Base-by-base conservation (phyloP, 2,888 invertebrate species). In the Synergus umbraculus region DNA sequence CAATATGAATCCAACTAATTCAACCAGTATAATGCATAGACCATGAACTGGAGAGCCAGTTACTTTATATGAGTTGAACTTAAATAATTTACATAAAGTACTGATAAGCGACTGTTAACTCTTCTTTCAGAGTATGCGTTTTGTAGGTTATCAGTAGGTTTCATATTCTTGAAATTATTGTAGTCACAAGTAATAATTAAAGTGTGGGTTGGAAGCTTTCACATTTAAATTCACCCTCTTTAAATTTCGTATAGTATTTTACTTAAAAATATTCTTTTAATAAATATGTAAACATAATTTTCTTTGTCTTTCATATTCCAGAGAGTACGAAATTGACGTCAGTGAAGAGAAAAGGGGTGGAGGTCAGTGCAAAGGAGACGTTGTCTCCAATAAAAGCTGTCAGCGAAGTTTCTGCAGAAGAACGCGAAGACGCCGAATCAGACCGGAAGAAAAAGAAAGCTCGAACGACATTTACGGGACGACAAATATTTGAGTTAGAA, bases 401-500 rank as follows among this genome's bases (percentile, higher is more conserved):
- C 80, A 83, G 84, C 78, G 87, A 89, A 66, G 80, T 83, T 76
- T 78, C 85, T 76, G 63, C 85, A n/a, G 82, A 85, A 60, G 94
- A 94, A 83, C 93, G 93, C 9, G 95, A 94, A 84, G 93, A 94
- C 81, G 93, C 94, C 84, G 93, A 92, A 84, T 79, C 85, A 77
- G 93, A 94, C 86, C 92, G 93, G 83, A 95, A 95, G 89, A 95
- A 95, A 91, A 97, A 97, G 93, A 98, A 98, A 91, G 98, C 98
- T 0, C 93, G 98, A 82, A 98, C 98, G 41, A 98, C 98, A 37
- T 98, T 98, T 93, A 98, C 98, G 0, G 98, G 98, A 2, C 93
- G 98, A 76, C 98, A 98, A 94, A 98, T 98, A 92, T 98, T 98
- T 93, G 98, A 98, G 93, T 94, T 99, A 92, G 98, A 98, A 93